A percentile compares a stretch with the other conserved stretches of the same genome.
Evolutionary conservation across 2,888 invertebrate species (phyloP).

Genomic region (Dynastes grantii): DNA sequence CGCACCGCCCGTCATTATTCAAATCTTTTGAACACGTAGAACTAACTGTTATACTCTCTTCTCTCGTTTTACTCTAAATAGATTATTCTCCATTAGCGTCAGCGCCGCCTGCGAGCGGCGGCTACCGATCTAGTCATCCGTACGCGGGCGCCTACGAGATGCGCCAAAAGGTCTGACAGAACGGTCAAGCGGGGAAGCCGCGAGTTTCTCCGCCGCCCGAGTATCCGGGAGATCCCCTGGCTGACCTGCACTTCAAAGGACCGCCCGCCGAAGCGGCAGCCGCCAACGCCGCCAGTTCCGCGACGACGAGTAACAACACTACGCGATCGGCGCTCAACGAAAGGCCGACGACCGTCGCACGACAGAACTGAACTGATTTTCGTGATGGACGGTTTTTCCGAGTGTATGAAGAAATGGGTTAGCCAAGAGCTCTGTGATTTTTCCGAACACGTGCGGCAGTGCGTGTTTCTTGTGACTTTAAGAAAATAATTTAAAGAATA

Average conservation of each 20-base stretch:
- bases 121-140: slow-evolving; percentile 70
- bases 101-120: slow-evolving; percentile 67
- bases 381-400: slow-evolving; percentile 18
- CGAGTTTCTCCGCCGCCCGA: slow-evolving; percentile 69
- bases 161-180: slow-evolving; percentile 82
- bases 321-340: slow-evolving; percentile 44
- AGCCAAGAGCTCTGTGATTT: slow-evolving; percentile 64
- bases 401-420: slow-evolving; percentile 19
- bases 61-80: slow-evolving; percentile 51
- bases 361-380: slow-evolving; percentile 29
- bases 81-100: slow-evolving; percentile 70
- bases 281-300: slow-evolving; percentile 21
- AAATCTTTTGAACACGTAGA: slow-evolving; percentile 35
- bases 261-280: slow-evolving; percentile 54
- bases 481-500: slow-evolving; percentile 13
- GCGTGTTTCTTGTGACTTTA: slow-evolving; percentile 57
- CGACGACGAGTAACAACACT: slow-evolving; percentile 39
- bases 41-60: slow-evolving; percentile 42
- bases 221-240: slow-evolving; percentile 68
- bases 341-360: slow-evolving; percentile 33
- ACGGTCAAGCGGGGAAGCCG: slow-evolving; percentile 62
- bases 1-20: slow-evolving; percentile 1
- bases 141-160: slow-evolving; percentile 86
- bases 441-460: slow-evolving; percentile 62
- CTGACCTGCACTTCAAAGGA: slow-evolving; percentile 63